phyloP scores from a whole-genome alignment of 2,888 invertebrate species.

The Athalia cordata region DNA sequence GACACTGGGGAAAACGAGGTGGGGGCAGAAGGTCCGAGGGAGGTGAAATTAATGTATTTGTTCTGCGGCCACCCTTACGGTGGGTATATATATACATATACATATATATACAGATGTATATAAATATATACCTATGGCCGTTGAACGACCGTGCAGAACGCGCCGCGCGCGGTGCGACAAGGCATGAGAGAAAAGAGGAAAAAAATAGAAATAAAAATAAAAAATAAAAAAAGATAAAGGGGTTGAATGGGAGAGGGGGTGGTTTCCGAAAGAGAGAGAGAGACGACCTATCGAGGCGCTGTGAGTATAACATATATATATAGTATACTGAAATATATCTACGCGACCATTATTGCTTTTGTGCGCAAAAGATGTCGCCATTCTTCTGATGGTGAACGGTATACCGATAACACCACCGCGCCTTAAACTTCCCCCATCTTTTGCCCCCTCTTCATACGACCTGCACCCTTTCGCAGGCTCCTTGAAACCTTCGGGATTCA shows the following conservation, averaged over 20 bases:
- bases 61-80: slow-evolving; percentile 70
- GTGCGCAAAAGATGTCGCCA: slow-evolving; percentile 57
- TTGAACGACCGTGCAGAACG: not conserved
- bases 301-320: not conserved
- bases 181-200: slow-evolving; percentile 5
- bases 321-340: not conserved
- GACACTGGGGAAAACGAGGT: too few relatives aligned
- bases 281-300: slow-evolving; percentile 44
- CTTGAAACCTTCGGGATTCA: not conserved
- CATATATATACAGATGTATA: too few relatives aligned
- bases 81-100: slow-evolving; percentile 38
- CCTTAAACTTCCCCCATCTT: not conserved
- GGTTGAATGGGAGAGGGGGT: not conserved
- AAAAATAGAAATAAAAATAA: not conserved
- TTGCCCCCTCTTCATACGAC: not conserved
- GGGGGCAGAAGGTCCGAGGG: slow-evolving; percentile 55
- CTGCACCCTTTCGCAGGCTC: not conserved
- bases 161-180: not conserved
- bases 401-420: slow-evolving; percentile 11
- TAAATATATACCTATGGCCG: too few relatives aligned
- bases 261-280: not conserved
- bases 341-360: slow-evolving; percentile 61
- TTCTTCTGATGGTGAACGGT: slow-evolving; percentile 26
- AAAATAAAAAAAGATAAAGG: slow-evolving; percentile 13
- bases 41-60: slow-evolving; percentile 72